These are phyloP conservation scores for Uria aalge DNA, from an alignment of 2,113 vertebrate species.

Conservation along the genomic window DNA sequence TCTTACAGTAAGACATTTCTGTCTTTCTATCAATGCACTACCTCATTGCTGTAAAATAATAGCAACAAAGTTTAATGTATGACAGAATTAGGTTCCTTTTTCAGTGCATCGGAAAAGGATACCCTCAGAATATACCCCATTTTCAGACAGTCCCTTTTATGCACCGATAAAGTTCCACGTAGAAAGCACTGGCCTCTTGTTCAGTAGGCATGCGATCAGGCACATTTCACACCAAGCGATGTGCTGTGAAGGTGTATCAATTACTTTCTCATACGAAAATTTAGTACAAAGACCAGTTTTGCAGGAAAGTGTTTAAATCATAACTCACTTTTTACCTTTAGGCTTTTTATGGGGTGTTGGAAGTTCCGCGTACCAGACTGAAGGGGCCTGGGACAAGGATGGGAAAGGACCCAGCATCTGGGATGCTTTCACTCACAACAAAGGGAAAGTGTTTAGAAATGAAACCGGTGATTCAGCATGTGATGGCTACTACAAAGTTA, in stretches of 20 bases:
- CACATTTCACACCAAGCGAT: neutral
- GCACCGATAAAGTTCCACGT: rapidly evolving
- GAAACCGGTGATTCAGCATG: conserved; percentile 86
- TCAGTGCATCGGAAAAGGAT: neutral
- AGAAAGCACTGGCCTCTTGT: neutral
- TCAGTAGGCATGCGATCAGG: neutral
- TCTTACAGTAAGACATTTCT: neutral
- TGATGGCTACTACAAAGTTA: conserved; percentile 86
- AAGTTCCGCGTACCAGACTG: conserved; percentile 93
- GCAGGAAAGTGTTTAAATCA: neutral
- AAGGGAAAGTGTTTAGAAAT: conserved; percentile 78
- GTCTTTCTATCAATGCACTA: rapidly evolving
- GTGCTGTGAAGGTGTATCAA: neutral
- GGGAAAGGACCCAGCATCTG: conserved; percentile 94
- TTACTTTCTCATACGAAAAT: neutral
- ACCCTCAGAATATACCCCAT: neutral
- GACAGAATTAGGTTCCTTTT: neutral
- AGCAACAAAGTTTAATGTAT: neutral
- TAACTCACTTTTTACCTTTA: neutral
- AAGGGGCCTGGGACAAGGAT: conserved; percentile 93
- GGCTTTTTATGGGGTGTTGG: conserved; percentile 94
- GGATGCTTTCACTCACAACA: conserved; percentile 87
- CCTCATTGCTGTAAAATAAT: neutral
- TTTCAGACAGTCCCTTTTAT: neutral
- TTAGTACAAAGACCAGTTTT: neutral